Conservation (phyloP, 2,113 vertebrate genomes). For the Electrona antarctica region DNA sequence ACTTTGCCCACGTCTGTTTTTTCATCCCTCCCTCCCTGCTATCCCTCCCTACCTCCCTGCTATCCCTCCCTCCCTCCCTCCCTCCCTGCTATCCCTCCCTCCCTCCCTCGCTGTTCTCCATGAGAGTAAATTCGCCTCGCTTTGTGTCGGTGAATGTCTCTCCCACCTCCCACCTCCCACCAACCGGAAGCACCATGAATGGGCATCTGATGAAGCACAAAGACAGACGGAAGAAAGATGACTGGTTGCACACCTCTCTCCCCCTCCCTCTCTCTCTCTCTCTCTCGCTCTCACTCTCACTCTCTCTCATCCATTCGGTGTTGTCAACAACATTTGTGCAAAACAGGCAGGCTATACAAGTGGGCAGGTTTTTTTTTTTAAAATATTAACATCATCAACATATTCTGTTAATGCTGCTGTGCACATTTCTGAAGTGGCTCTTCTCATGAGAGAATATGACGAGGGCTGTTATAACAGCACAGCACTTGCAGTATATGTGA, state of each 20-base stretch:
- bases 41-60: background rate
- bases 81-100: constrained; percentile 29
- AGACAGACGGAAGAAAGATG: constrained; percentile 45
- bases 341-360: constrained; percentile 36
- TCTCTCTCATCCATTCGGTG: constrained; percentile 33
- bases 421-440: constrained; percentile 19
- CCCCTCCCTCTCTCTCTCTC: background rate
- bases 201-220: constrained; percentile 55
- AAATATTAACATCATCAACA: too few relatives aligned
- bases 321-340: constrained; percentile 59
- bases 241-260: constrained; percentile 34
- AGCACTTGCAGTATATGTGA: too few relatives aligned
- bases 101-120: constrained; percentile 30
- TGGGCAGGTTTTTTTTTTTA: constrained; percentile 54
- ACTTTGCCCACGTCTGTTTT: background rate
- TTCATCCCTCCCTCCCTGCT: background rate
- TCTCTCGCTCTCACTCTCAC: background rate
- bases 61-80: constrained; percentile 26
- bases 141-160: constrained; percentile 57
- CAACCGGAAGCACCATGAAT: constrained; percentile 76
- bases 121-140: constrained; percentile 62
- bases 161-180: constrained; percentile 41
- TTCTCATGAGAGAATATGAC: constrained; percentile 17
- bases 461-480: background rate
- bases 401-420: constrained; percentile 21